These are phyloP conservation scores for Pomatostomus ruficeps DNA, from an alignment of 2,113 vertebrate genomes.

Conservation along the genomic window DNA sequence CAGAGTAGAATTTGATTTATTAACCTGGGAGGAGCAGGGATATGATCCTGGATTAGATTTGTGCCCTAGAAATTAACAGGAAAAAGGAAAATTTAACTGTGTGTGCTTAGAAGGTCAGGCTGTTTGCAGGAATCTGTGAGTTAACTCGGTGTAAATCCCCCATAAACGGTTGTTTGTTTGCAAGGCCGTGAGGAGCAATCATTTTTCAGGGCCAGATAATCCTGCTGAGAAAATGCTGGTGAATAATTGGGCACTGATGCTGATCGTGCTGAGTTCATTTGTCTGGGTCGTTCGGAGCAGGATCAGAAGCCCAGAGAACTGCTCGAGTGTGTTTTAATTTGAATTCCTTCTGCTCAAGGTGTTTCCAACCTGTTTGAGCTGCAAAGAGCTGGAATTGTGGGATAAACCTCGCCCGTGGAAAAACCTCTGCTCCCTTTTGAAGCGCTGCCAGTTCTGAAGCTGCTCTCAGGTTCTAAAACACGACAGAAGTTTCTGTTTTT, in stretches of 20 bases:
- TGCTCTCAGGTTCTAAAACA: not conserved
- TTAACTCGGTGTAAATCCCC: not conserved
- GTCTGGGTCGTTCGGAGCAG: not conserved
- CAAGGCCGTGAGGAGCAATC: not conserved
- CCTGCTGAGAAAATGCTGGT: slow-evolving; percentile 13
- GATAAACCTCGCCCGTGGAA: not conserved
- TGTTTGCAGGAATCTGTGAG: not conserved
- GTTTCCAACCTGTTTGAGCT: not conserved
- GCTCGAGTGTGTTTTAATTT: not conserved
- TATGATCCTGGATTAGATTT: not conserved
- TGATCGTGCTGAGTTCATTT: not conserved
- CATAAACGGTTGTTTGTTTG: slow-evolving; percentile 1
- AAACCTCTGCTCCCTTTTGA: not conserved
- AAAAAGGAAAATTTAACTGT: not conserved
- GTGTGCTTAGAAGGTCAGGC: not conserved
- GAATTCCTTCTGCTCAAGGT: not conserved
- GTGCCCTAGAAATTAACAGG: not conserved
- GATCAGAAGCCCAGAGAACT: not conserved
- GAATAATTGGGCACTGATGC: slow-evolving; percentile 9
- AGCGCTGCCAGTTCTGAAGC: not conserved
- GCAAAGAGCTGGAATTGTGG: not conserved
- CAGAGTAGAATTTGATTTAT: not conserved
- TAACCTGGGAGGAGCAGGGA: not conserved
- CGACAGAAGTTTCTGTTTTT: not conserved
- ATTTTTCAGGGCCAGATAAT: slow-evolving; percentile 8